Evolutionary conservation across 2,113 vertebrate species (phyloP).

Genomic region (Pipa parva): DNA sequence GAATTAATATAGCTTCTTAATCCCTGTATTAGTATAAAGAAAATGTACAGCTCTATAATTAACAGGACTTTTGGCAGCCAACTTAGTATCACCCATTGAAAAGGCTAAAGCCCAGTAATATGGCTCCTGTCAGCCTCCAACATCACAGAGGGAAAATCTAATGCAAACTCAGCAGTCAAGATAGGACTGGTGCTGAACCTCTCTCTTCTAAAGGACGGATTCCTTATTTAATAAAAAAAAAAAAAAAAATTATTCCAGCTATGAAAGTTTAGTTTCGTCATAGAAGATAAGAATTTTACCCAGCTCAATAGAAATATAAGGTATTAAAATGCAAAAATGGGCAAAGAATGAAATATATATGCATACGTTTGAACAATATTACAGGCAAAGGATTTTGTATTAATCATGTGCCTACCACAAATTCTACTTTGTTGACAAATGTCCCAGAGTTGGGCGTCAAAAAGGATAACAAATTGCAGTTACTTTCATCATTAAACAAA

Average conservation of each 20-base stretch:
- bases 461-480: no score
- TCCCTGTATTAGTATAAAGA: not conserved
- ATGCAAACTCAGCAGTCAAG: constrained; percentile 43
- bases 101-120: constrained; percentile 25
- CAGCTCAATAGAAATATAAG: no score
- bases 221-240: not conserved
- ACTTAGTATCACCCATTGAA: not conserved
- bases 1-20: constrained; percentile 51
- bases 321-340: no score
- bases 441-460: no score
- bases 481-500: no score
- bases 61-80: constrained; percentile 9
- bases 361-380: no score
- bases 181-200: not conserved
- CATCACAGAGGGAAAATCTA: constrained; percentile 26
- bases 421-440: no score
- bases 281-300: no score
- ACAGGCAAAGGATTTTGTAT: no score
- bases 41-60: constrained; percentile 40
- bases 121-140: constrained; percentile 44
- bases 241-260: not conserved
- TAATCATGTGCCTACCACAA: no score
- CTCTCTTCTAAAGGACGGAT: not conserved
- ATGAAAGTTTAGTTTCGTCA: not conserved
- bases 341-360: no score